Percentiles rank a stretch among this genome's conserved stretches.
phyloP scores from a whole-genome alignment of 2,888 invertebrate genomes.

The Drosophila yooni region DNA sequence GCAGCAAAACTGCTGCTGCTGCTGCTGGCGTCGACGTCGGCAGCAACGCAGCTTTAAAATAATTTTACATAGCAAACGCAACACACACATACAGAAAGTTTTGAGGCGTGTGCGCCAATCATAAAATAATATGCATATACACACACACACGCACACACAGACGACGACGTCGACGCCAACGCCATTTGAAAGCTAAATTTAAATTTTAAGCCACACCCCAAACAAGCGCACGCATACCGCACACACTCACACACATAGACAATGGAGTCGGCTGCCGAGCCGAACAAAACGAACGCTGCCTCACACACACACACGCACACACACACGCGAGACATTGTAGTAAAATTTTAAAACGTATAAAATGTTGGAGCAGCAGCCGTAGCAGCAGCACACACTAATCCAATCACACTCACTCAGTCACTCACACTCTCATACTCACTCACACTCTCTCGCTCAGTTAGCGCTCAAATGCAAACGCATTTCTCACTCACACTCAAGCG shows the following conservation, averaged over 20 bases:
- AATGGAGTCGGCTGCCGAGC: slow-evolving; percentile 66
- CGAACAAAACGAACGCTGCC: slow-evolving; percentile 42
- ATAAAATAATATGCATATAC: slow-evolving; percentile 78
- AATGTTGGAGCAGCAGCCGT: slow-evolving; percentile 71
- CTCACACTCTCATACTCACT: slow-evolving; percentile 24
- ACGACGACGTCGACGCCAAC: slow-evolving; percentile 63
- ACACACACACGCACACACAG: slow-evolving; percentile 28
- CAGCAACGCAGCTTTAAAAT: slow-evolving; percentile 77
- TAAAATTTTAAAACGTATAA: slow-evolving; percentile 82
- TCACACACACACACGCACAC: slow-evolving; percentile 17
- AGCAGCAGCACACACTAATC: slow-evolving; percentile 35
- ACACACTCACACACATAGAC: slow-evolving; percentile 56
- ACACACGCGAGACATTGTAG: slow-evolving; percentile 55
- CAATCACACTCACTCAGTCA: slow-evolving; percentile 38
- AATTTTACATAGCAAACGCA: slow-evolving; percentile 73
- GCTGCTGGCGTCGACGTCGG: slow-evolving; percentile 65
- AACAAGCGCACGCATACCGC: slow-evolving; percentile 76
- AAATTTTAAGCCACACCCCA: slow-evolving; percentile 85
- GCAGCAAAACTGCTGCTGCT: slow-evolving; percentile 10
- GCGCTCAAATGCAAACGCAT: slow-evolving; percentile 10
- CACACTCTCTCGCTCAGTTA: slow-evolving; percentile 9
- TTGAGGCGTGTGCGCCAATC: slow-evolving; percentile 75
- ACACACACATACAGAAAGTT: slow-evolving; percentile 29
- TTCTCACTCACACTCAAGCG: slow-evolving; percentile 11
- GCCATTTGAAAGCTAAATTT: slow-evolving; percentile 82